Base-by-base conservation (phyloP, 1,140 invertebrate species). In the Alviniconcha marisindica region DNA sequence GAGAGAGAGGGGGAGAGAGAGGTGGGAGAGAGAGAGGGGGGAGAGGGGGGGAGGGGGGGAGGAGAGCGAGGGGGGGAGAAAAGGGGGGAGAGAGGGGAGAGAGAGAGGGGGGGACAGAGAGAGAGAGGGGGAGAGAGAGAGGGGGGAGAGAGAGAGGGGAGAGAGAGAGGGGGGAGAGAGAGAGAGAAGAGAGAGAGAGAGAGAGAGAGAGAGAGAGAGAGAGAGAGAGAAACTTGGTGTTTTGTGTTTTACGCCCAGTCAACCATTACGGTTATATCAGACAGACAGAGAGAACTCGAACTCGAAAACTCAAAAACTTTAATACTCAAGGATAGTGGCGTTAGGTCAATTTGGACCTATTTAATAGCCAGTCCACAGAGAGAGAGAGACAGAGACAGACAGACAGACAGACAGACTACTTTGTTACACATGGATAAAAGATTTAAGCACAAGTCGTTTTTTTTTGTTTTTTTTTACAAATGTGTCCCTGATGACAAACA, bases 151-250 rank as follows among this genome's bases (percentile, higher is more conserved):
- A 33, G 10, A 33, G 10, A 33, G 10, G 12, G n/a, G 71, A 36
- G 71, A n/a, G 60, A n/a, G 31, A 38, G 28, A 38, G 31, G 3
- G 66, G 18, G 28, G 18, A 14, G 31, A 3, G 31, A 15, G 5
- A 14, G 31, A 0, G 31, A 40, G 21, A 0, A 38, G 74, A 38
- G 24, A 31, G 74, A 44, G 74, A 2, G 66, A 14, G 15, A n/a
- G 60, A n/a, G 60, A n/a, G 60, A n/a, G 60, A n/a, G 60, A n/a
- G 60, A n/a, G 60, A 14, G 60, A n/a, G 60, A 44, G 56, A 77
- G 71, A 51, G 51, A 78, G 12, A 78, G 44, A 38, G 51, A 69
- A 38, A 79, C n/a, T n/a, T n/a, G n/a, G n/a, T n/a, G n/a, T n/a
- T n/a, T n/a, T n/a, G n/a, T n/a, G n/a, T n/a, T n/a, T n/a, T n/a